Conservation (phyloP, 2,797 vertebrate species). For the Acipenser transmontanus region DNA sequence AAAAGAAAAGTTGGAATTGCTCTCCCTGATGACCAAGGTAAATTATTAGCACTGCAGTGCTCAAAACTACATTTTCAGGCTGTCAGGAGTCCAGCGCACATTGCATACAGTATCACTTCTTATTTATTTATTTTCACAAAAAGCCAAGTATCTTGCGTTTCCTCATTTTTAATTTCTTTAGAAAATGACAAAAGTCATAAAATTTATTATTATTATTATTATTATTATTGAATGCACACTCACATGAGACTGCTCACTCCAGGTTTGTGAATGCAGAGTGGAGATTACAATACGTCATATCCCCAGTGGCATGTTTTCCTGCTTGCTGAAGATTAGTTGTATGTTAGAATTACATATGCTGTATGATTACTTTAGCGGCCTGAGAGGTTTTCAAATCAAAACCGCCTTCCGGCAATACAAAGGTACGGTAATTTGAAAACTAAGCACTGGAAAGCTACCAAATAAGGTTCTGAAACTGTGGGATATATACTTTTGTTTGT, state of each 20-base stretch:
- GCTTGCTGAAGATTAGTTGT: constrained; percentile 26
- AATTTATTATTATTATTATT: constrained; percentile 23
- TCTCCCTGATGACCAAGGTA: not conserved
- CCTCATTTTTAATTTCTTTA: constrained; percentile 22
- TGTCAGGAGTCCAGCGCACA: constrained; percentile 14
- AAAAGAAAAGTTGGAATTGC: too few relatives aligned
- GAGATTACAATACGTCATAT: constrained; percentile 18
- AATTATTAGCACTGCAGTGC: not conserved
- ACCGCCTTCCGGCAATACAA: constrained; percentile 8
- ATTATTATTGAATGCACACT: constrained; percentile 19
- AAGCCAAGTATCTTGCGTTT: constrained; percentile 1
- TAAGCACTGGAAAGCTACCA: constrained; percentile 4
- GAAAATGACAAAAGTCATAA: constrained; percentile 24
- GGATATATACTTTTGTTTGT: not conserved
- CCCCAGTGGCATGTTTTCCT: constrained; percentile 23
- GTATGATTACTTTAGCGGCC: constrained; percentile 16
- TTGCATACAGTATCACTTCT: constrained; percentile 12
- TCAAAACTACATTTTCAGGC: not conserved
- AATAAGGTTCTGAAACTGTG: not conserved
- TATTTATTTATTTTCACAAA: constrained; percentile 2
- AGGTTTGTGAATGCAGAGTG: constrained; percentile 5
- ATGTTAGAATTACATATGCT: constrained; percentile 19
- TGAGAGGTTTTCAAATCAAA: constrained; percentile 13
- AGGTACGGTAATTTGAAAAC: constrained; percentile 11
- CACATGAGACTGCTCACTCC: constrained; percentile 7